Base-by-base conservation (phyloP, 2,797 vertebrate species). In the Acrocephalus scirpaceus region DNA sequence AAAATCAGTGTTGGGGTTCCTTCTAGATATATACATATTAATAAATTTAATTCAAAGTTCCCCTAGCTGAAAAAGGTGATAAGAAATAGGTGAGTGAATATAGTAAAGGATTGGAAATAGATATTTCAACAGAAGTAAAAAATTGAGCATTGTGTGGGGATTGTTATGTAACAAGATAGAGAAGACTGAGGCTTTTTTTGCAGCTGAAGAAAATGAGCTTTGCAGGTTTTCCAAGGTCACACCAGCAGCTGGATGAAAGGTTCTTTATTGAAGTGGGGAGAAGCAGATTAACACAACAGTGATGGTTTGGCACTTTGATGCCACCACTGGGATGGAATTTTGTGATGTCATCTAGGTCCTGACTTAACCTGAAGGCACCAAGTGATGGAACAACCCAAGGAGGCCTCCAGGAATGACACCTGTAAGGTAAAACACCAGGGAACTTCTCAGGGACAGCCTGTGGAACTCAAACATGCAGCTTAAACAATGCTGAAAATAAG, bases 121-220 rank as follows among this genome's bases (percentile, higher is more conserved):
- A 56, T 76, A 82, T 56, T 95, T 94, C 29, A 67, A 88, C 66
- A 53, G 50, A 94, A 95, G 56, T 38, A 73, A 90, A 94, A 93
- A 78, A 61, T 74, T 64, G 64, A 75, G 58, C 47, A 51, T 58
- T 69, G 47, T 69, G 65, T 81, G 47, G 36, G 36, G 40, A 53
- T 78, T 78, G 79, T 91, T 94, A 96, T 23, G 32, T 45, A 94
- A 88, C 45, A 78, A 75, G 86, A 90, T 12, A 62, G 69, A 92
- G 80, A 87, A 29, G 42, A 78, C 30, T 36, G 69, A 61, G 22
- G n/a, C 18, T 78, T 65, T 72, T 84, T 84, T 64, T 71, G 38
- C 44, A 73, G 4, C 48, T 15, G n/a, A 57, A 82, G 74, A 82
- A 95, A 92, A 93, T 58, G 42, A 93, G 71, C 48, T 87, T 73